Evolutionary conservation across 2,113 vertebrate species (phyloP).

Genomic region (Hylia prasina): DNA sequence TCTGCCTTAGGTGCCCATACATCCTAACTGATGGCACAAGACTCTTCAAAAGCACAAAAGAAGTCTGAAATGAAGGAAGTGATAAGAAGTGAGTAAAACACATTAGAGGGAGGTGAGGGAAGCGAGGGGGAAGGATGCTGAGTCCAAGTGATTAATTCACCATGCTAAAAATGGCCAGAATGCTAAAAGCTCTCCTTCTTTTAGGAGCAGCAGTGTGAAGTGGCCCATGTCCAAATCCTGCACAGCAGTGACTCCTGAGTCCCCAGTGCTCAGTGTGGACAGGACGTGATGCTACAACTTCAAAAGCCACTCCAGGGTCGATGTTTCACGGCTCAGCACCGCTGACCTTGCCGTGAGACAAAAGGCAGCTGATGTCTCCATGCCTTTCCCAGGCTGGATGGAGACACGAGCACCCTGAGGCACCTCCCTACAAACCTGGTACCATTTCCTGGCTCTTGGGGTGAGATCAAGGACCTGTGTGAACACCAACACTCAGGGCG

Average conservation of each 20-base stretch:
- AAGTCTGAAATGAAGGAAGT: background rate
- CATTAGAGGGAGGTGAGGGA: background rate
- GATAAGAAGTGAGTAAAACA: background rate
- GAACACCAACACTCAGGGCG: background rate
- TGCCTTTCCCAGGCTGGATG: background rate
- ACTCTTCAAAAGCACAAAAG: background rate
- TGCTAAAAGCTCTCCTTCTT: background rate
- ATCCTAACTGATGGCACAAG: background rate
- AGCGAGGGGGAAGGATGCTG: background rate
- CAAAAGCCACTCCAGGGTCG: background rate
- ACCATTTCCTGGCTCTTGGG: background rate
- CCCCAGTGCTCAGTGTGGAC: background rate
- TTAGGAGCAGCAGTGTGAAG: background rate
- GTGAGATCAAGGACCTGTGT: background rate
- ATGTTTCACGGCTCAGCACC: background rate
- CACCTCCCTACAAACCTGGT: background rate
- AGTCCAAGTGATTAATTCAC: background rate
- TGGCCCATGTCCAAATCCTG: background rate
- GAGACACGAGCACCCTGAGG: background rate
- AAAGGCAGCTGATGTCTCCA: background rate
- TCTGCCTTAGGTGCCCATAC: background rate
- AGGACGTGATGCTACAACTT: background rate
- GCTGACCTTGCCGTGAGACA: background rate
- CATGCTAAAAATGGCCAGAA: background rate
- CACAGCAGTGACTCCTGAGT: background rate